Percentiles rank a stretch among this genome's conserved stretches.
Evolutionary conservation across 1,140 invertebrate genomes (phyloP).

Genomic region (Neoseiulus cucumeris): DNA sequence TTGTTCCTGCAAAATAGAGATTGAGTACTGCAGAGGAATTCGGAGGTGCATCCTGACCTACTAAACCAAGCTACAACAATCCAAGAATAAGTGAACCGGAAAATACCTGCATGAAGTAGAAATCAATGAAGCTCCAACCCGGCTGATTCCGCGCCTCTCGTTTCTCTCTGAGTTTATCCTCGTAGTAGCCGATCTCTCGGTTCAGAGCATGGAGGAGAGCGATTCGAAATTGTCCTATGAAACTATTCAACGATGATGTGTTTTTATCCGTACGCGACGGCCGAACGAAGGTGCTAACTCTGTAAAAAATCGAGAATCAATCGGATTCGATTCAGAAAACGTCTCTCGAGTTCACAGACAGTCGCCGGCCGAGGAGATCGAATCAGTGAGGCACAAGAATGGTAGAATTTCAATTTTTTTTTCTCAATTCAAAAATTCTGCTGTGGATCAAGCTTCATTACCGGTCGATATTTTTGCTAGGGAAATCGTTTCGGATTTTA

Average conservation of each 20-base stretch:
- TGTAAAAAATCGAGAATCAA: slow-evolving; percentile 22
- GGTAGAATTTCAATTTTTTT: slow-evolving; percentile 6
- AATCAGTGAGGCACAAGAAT: neutral
- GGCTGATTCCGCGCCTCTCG: slow-evolving; percentile 69
- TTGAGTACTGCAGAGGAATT: too few species aligned
- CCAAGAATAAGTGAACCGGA: neutral
- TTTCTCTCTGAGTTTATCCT: slow-evolving; percentile 70
- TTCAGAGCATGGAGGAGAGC: slow-evolving; percentile 70
- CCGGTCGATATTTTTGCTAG: slow-evolving; percentile 62
- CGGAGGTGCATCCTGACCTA: too few species aligned
- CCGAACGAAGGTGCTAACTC: slow-evolving; percentile 73
- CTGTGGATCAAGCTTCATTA: slow-evolving; percentile 25
- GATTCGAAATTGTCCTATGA: slow-evolving; percentile 57
- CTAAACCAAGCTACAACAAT: neutral
- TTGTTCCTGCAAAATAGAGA: slow-evolving; percentile 49
- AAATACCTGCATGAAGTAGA: slow-evolving; percentile 61
- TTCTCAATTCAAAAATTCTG: neutral
- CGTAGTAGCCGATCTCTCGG: slow-evolving; percentile 45
- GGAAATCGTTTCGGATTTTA: slow-evolving; percentile 83
- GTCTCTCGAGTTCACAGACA: neutral
- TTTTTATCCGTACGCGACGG: slow-evolving; percentile 72
- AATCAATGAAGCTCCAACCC: slow-evolving; percentile 82
- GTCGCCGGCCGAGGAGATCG: too few species aligned
- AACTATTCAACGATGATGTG: slow-evolving; percentile 48
- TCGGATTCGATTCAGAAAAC: neutral